Evolutionary conservation across 2,888 invertebrate species (phyloP).

Genomic region (Fabriciana adippe): DNA sequence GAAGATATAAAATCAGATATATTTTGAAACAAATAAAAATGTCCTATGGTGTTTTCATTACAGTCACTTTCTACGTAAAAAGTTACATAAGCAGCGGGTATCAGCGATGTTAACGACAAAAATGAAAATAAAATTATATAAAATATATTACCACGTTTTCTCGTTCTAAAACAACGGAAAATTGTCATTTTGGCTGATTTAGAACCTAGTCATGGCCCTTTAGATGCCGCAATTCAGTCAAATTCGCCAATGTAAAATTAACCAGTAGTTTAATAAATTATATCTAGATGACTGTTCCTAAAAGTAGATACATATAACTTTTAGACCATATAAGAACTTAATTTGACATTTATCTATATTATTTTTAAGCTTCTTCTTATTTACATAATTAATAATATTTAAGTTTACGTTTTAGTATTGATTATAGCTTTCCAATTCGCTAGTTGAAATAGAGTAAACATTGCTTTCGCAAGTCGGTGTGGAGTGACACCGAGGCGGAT

Average conservation of each 20-base stretch:
- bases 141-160: slow-evolving; percentile 41
- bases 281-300: neutral
- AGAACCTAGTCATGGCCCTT: slow-evolving; percentile 2
- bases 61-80: slow-evolving; percentile 53
- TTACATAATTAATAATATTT: too few species aligned
- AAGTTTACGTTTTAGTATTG: neutral
- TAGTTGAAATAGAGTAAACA: slow-evolving; percentile 38
- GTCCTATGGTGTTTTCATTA: slow-evolving; percentile 55
- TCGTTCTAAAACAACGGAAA: slow-evolving; percentile 26
- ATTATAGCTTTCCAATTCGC: slow-evolving; percentile 37
- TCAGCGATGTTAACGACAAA: slow-evolving; percentile 55
- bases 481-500: slow-evolving; percentile 55
- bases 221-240: slow-evolving; percentile 14
- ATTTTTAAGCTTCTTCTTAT: too few species aligned
- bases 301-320: neutral
- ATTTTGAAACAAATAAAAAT: slow-evolving; percentile 52
- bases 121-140: slow-evolving; percentile 53
- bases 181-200: slow-evolving; percentile 37
- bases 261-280: neutral
- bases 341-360: too few species aligned
- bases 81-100: slow-evolving; percentile 62
- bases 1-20: slow-evolving; percentile 18
- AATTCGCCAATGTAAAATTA: too few species aligned
- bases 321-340: too few species aligned
- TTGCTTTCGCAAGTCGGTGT: slow-evolving; percentile 68